phyloP scores from a whole-genome alignment of 92 coral and sea anemone species.

The Blastomussa wellsi region DNA sequence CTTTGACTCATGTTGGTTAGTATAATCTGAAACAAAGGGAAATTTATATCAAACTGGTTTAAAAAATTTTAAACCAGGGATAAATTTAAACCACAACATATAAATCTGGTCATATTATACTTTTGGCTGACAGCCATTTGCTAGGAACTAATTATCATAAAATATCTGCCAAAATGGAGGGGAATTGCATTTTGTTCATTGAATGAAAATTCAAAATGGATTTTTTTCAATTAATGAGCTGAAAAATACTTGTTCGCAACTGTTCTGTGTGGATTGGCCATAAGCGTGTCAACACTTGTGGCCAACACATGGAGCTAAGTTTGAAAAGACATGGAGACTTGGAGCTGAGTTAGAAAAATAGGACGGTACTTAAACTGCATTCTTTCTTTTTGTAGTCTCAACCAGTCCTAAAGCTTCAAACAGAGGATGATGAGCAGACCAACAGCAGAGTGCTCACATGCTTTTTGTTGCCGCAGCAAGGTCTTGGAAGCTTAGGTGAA shows the following conservation, averaged over 20 bases:
- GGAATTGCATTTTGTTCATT: background rate
- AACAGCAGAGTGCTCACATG: slow-evolving; percentile 90
- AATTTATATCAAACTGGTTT: too few relatives aligned
- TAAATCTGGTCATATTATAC: background rate
- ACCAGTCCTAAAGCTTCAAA: slow-evolving; percentile 91
- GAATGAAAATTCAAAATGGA: background rate
- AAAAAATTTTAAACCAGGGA: too few relatives aligned
- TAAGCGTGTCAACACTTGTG: too few relatives aligned
- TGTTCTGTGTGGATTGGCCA: too few relatives aligned
- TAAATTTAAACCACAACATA: too few relatives aligned
- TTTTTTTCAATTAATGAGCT: too few relatives aligned
- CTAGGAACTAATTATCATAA: too few relatives aligned
- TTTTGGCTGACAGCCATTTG: background rate
- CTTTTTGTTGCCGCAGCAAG: slow-evolving; percentile 93
- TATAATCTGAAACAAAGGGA: too few relatives aligned
- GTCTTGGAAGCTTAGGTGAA: slow-evolving; percentile 91
- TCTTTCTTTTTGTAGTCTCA: slow-evolving; percentile 69
- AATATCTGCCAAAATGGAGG: background rate
- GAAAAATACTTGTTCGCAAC: background rate
- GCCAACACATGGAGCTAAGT: too few relatives aligned
- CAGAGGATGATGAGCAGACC: slow-evolving; percentile 93
- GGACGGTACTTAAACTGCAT: background rate
- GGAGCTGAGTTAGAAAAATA: too few relatives aligned
- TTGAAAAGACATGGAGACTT: too few relatives aligned
- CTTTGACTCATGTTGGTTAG: too few relatives aligned